Evolutionary conservation across 2,113 vertebrate species (phyloP), one percentile per base, ranked within the genome.

Genomic region (Passerina amoena): DNA sequence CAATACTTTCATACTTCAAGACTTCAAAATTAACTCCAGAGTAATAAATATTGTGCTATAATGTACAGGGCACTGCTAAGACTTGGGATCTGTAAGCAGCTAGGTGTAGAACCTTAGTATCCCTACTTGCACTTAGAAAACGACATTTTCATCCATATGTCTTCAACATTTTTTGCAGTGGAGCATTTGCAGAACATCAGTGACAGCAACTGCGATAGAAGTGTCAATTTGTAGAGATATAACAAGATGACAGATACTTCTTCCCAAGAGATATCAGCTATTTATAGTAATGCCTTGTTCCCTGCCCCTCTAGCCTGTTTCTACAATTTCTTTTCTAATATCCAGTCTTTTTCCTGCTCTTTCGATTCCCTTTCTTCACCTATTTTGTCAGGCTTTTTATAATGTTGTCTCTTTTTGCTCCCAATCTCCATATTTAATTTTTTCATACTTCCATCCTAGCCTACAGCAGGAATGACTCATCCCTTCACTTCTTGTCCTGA

Each of bases 191-290:
- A 92, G 92, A 96, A 81, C 54, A 83, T 85, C 85, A 70, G 48
- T 88, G 90, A 95, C 86, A 92, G 90, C 33, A 90, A 77, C 71
- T 88, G 92, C 28, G 64, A 90, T 14, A 92, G 87, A 96, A 93
- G 71, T 81, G 68, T 90, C 93, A 94, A 78, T 95, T 97, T 66
- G n/a, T 70, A 81, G 60, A 51, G 40, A 72, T 92, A 64, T 90
- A 95, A 87, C 78, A 95, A 88, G 70, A 92, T 73, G 93, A 95
- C 82, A 94, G 87, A 59, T 76, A 90, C 35, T 92, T 90, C 91
- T 93, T 91, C 90, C 56, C 77, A 88, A 78, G 85, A 88, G 24
- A 73, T 48, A 93, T 14, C 10, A 3, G 38, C 53, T 96, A 92
- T 93, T 94, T 86, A 92, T 90, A 88, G 85, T 31, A 75, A 57